phyloP scores from a whole-genome alignment of 1,140 invertebrate species.

The Lysiphlebus fabarum region DNA sequence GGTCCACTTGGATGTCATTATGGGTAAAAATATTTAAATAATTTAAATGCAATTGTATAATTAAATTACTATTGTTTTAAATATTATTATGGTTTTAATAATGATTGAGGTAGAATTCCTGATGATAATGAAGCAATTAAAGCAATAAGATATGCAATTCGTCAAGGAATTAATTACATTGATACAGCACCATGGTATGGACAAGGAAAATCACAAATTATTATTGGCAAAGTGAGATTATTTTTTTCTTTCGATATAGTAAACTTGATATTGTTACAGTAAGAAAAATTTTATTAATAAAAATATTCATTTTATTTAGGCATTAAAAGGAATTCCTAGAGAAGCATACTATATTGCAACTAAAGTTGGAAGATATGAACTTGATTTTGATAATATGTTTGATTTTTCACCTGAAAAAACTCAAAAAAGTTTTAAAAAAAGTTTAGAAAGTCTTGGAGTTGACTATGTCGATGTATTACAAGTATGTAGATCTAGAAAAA shows the following conservation, averaged over 20 bases:
- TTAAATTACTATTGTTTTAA: not conserved
- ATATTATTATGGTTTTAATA: constrained; percentile 29
- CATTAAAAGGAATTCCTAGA: constrained; percentile 74
- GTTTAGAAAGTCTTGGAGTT: constrained; percentile 70
- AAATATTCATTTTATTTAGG: constrained; percentile 52
- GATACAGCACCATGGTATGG: constrained; percentile 92
- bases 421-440: constrained; percentile 71
- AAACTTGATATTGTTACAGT: not conserved
- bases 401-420: constrained; percentile 81
- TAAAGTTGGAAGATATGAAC: constrained; percentile 85
- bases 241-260: not conserved
- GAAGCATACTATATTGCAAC: constrained; percentile 85
- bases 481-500: constrained; percentile 52
- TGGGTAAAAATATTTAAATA: constrained; percentile 37
- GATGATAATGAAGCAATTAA: constrained; percentile 65
- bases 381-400: constrained; percentile 74
- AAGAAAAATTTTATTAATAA: not conserved
- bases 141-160: constrained; percentile 69
- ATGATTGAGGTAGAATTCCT: constrained; percentile 46
- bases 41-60: constrained; percentile 3
- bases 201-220: constrained; percentile 75
- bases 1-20: constrained; percentile 51
- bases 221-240: constrained; percentile 76
- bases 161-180: constrained; percentile 83
- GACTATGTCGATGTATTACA: constrained; percentile 88